phyloP scores from a whole-genome alignment of 2,113 vertebrate genomes.

The Stigmatopora nigra region DNA sequence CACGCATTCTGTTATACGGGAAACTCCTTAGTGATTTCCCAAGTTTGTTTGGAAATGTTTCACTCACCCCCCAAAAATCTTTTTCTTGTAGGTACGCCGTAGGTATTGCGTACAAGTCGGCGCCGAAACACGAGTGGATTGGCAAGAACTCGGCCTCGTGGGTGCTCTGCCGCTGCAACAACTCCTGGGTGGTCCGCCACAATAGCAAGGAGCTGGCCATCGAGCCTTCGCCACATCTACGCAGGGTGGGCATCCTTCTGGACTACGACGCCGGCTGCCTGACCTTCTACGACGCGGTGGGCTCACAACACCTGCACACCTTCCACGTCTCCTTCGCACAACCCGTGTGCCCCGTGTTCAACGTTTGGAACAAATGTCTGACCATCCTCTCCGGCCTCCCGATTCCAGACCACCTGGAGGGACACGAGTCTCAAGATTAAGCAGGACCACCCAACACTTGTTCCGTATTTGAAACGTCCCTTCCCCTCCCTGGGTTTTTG shows the following conservation, averaged over 20 bases:
- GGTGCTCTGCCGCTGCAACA: slow-evolving; percentile 96
- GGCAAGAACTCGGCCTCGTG: slow-evolving; percentile 94
- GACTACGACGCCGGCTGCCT: slow-evolving; percentile 91
- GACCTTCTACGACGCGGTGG: slow-evolving; percentile 92
- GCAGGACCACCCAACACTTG: neutral
- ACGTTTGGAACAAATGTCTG: slow-evolving; percentile 97
- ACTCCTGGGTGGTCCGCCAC: slow-evolving; percentile 89
- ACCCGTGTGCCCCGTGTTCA: slow-evolving; percentile 93
- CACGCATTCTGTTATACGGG: too few relatives aligned
- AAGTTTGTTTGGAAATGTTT: neutral
- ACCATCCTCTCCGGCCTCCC: slow-evolving; percentile 95
- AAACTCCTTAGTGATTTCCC: too few relatives aligned
- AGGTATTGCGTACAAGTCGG: slow-evolving; percentile 92
- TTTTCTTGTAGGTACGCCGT: slow-evolving; percentile 82
- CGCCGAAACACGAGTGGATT: slow-evolving; percentile 95
- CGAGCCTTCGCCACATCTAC: slow-evolving; percentile 88
- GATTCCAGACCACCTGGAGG: slow-evolving; percentile 94
- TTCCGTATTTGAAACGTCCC: neutral
- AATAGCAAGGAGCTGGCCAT: slow-evolving; percentile 93
- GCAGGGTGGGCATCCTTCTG: slow-evolving; percentile 85
- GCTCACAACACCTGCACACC: slow-evolving; percentile 91
- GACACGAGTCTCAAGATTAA: slow-evolving; percentile 76
- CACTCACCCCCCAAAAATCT: neutral
- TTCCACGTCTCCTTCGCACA: slow-evolving; percentile 88
- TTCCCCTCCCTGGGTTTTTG: neutral